A percentile compares a stretch with the other conserved stretches of the same genome.
Conservation (phyloP, 2,113 vertebrate species). For the Proterorhinus semilunaris region DNA sequence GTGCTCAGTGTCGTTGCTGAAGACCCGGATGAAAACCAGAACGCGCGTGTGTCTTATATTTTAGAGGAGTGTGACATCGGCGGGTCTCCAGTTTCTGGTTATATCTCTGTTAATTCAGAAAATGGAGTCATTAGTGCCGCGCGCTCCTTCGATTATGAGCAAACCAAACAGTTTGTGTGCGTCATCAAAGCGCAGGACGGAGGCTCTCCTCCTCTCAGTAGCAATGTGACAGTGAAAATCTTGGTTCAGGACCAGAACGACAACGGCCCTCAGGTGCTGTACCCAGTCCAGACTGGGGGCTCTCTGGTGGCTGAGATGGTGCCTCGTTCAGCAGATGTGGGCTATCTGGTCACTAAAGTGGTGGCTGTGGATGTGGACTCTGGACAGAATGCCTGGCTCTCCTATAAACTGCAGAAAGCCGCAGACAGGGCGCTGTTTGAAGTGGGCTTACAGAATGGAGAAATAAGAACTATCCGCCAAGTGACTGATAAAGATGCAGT, state of each 20-base stretch:
- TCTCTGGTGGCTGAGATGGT: conserved; percentile 62
- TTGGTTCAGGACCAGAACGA: too few species aligned
- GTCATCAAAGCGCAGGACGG: too few species aligned
- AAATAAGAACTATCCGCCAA: too few species aligned
- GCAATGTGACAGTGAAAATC: too few species aligned
- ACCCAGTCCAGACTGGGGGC: conserved; percentile 62
- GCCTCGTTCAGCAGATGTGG: conserved; percentile 42
- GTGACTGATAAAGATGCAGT: too few species aligned
- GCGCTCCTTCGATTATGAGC: too few species aligned
- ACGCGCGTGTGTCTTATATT: conserved; percentile 40
- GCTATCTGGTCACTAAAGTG: conserved; percentile 41
- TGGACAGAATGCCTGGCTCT: conserved; percentile 14
- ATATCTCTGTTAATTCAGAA: conserved; percentile 76
- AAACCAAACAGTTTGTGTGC: too few species aligned
- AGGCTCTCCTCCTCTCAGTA: too few species aligned
- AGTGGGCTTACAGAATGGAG: too few species aligned
- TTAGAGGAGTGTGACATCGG: too few species aligned
- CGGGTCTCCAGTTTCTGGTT: conserved; percentile 60
- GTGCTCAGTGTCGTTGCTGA: conserved; percentile 56
- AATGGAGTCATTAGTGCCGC: conserved; percentile 44
- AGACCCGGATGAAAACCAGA: conserved; percentile 67
- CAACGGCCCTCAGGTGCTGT: conserved; percentile 3
- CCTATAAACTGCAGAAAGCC: too few species aligned
- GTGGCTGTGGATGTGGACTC: conserved; percentile 44
- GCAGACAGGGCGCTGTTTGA: too few species aligned